Base-by-base conservation (phyloP, 2,797 vertebrate genomes). In the Pterois miles region DNA sequence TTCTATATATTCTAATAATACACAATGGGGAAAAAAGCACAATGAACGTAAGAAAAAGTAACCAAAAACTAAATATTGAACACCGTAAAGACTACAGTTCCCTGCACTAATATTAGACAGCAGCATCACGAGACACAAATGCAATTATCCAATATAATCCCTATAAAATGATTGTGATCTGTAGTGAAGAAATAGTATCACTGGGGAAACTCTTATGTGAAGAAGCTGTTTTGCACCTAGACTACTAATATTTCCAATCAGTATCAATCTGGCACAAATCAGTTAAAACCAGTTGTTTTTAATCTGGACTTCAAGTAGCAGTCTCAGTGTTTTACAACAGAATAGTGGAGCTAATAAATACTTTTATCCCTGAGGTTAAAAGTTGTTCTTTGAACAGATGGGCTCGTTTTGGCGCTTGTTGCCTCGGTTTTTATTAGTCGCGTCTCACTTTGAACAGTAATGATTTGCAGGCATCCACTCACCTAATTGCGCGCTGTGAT, bases 401-500 rank as follows among this genome's bases (percentile, higher is more conserved):
- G 83, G 76, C 75, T 90, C 71, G 58, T 87, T 85, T n/a, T 89
- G 85, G 82, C 68, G 75, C 81, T 78, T 38, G 77, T 74, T 80
- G 76, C 73, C 52, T 82, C 31, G 1, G 5, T 66, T 86, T 93
- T 93, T 88, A 90, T 81, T 75, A 82, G 83, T 85, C 73, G 81
- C 43, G 85, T 87, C 84, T 87, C 73, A 84, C 86, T 91, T 88
- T 87, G 86, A 92, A 83, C 82, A 58, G 79, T 93, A 88, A 94
- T 88, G 86, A 87, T 84, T 86, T 83, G 85, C 93, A 94, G 93
- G 65, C 86, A 76, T 72, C 78, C 83, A 81, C 79, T 85, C 83
- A 73, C 80, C 86, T 91, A 89, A 90, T 85, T 88, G 84, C 62
- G 82, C 79, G 72, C 75, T 14, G 65, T 63, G 85, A 76, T 70